phyloP scores from a whole-genome alignment of 2,797 vertebrate species.

The Anolis apletophallus region DNA sequence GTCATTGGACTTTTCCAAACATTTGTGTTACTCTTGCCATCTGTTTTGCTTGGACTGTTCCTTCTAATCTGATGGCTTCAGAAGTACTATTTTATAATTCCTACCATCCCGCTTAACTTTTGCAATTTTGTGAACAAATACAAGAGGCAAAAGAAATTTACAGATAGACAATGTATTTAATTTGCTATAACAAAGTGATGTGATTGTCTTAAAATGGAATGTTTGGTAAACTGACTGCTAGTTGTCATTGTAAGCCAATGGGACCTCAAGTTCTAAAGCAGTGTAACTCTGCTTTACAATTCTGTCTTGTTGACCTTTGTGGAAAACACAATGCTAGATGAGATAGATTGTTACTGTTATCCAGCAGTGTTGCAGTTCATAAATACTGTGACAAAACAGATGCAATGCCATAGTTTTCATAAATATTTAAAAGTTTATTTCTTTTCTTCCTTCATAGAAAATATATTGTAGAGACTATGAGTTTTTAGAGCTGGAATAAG shows the following conservation, averaged over 20 bases:
- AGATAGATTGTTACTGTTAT: background rate
- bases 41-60: background rate
- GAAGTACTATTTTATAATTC: background rate
- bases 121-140: background rate
- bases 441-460: background rate
- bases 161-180: background rate
- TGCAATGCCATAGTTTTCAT: background rate
- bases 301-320: background rate
- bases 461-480: background rate
- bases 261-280: background rate
- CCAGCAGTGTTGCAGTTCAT: background rate
- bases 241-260: background rate
- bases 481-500: background rate
- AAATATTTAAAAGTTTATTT: background rate
- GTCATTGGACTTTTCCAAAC: background rate
- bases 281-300: background rate
- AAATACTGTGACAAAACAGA: background rate
- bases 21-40: background rate
- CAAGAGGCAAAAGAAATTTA: background rate
- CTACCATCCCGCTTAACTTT: background rate
- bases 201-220: background rate
- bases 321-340: background rate
- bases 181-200: background rate
- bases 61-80: background rate
- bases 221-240: background rate